These are phyloP conservation scores for Napeogenes inachia DNA, from an alignment of 2,888 invertebrate species.

Conservation along the genomic window DNA sequence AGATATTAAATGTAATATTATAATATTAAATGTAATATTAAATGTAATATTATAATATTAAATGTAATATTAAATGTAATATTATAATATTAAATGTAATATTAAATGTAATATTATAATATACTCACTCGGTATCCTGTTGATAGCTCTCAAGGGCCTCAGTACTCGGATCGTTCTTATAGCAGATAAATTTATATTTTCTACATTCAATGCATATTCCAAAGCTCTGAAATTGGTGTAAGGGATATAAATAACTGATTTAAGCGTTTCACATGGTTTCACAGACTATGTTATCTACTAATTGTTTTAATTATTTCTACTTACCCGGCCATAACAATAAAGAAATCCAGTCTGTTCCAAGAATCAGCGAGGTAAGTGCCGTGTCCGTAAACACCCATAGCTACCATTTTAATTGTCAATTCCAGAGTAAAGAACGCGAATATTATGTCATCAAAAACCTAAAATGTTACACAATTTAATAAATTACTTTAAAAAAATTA, in stretches of 20 bases:
- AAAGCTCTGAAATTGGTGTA: conserved; percentile 77
- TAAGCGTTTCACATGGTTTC: too few relatives aligned
- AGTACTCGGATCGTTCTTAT: conserved; percentile 98
- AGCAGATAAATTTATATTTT: conserved; percentile 98
- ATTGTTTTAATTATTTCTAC: conserved; percentile 38
- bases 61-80: too few relatives aligned
- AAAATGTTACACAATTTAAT: conserved; percentile 34
- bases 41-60: too few relatives aligned
- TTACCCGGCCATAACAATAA: conserved; percentile 98
- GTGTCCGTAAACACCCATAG: conserved; percentile 97
- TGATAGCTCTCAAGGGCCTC: conserved; percentile 97
- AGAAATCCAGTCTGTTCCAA: conserved; percentile 99
- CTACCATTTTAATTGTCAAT: conserved; percentile 99
- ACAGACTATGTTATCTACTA: neutral
- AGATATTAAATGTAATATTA: neutral
- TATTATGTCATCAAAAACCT: conserved; percentile 98
- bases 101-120: too few relatives aligned
- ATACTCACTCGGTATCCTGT: conserved; percentile 98
- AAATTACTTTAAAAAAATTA: conserved; percentile 20
- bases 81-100: too few relatives aligned
- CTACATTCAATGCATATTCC: conserved; percentile 95
- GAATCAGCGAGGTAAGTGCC: conserved; percentile 98
- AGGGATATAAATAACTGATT: conserved; percentile 8
- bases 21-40: too few relatives aligned
- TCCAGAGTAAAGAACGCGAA: conserved; percentile 98